These are phyloP conservation scores for Hydropotes inermis DNA, from an alignment of 2,113 vertebrate species.

Conservation along the genomic window DNA sequence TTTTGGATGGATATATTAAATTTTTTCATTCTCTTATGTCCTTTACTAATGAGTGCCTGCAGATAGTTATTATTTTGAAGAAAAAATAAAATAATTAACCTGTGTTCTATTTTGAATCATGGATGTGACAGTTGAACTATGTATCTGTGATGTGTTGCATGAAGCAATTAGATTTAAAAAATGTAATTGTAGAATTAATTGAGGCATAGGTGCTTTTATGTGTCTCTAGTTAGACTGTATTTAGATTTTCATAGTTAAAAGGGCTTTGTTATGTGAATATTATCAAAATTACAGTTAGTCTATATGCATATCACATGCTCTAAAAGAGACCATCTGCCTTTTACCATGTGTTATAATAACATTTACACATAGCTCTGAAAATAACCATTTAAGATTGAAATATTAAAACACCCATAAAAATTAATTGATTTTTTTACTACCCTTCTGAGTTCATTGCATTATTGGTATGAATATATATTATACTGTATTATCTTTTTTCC, in stretches of 20 bases:
- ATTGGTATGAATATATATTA: background rate
- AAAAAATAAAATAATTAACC: background rate
- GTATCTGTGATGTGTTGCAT: background rate
- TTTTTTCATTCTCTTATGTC: background rate
- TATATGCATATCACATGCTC: background rate
- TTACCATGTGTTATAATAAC: background rate
- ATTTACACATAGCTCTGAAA: constrained; percentile 25
- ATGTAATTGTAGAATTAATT: constrained; percentile 27
- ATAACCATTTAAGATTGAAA: constrained; percentile 39
- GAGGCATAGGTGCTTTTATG: background rate
- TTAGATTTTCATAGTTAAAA: background rate
- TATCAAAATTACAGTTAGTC: background rate
- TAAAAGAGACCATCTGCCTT: constrained; percentile 19
- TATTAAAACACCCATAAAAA: constrained; percentile 54
- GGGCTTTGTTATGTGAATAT: background rate
- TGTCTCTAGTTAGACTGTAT: background rate
- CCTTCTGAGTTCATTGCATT: background rate
- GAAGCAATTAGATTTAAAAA: background rate
- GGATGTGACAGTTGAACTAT: background rate
- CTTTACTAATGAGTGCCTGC: background rate
- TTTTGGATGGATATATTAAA: background rate
- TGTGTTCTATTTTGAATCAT: background rate
- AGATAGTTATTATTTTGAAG: background rate
- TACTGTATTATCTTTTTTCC: background rate
- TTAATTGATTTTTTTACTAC: constrained; percentile 55